Percentiles rank a stretch among this genome's conserved stretches.
phyloP scores from a whole-genome alignment of 1,140 invertebrate genomes.

The Platyscapa corneri region DNA sequence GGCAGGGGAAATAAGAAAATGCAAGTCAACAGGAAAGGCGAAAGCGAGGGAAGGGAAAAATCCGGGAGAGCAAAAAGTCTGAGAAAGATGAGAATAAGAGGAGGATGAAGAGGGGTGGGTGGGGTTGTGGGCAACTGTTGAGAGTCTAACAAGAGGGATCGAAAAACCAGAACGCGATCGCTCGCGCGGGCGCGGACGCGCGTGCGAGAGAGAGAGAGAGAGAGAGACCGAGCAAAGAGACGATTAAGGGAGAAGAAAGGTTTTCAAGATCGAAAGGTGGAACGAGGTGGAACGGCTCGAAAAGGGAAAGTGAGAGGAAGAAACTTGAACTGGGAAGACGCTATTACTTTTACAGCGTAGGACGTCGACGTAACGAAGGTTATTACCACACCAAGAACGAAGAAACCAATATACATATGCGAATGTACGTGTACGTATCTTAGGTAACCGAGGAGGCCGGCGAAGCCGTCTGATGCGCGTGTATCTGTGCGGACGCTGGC shows the following conservation, averaged over 20 bases:
- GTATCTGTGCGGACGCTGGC: neutral
- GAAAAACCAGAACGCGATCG: neutral
- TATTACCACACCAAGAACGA: conserved; percentile 26
- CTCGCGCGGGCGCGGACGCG: neutral
- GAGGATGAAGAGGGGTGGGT: neutral
- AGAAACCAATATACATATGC: neutral
- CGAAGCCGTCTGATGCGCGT: neutral
- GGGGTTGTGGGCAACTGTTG: conserved; percentile 17
- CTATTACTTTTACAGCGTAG: conserved; percentile 38
- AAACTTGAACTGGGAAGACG: neutral
- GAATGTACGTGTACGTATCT: neutral
- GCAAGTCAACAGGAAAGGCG: conserved; percentile 16
- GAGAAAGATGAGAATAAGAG: neutral
- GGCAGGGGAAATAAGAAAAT: neutral
- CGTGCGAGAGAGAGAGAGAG: too few species aligned
- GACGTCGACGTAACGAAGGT: conserved; percentile 41
- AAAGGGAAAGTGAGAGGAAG: conserved; percentile 5
- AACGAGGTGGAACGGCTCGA: neutral
- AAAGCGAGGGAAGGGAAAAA: neutral
- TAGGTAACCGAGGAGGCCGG: neutral
- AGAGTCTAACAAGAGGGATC: conserved; percentile 38
- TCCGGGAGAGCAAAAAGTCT: neutral
- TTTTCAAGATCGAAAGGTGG: conserved; percentile 13
- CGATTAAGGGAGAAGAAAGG: conserved; percentile 33
- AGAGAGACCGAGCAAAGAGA: neutral